Evolutionary conservation across 2,797 vertebrate genomes (phyloP).

Genomic region (Melanitta fusca): DNA sequence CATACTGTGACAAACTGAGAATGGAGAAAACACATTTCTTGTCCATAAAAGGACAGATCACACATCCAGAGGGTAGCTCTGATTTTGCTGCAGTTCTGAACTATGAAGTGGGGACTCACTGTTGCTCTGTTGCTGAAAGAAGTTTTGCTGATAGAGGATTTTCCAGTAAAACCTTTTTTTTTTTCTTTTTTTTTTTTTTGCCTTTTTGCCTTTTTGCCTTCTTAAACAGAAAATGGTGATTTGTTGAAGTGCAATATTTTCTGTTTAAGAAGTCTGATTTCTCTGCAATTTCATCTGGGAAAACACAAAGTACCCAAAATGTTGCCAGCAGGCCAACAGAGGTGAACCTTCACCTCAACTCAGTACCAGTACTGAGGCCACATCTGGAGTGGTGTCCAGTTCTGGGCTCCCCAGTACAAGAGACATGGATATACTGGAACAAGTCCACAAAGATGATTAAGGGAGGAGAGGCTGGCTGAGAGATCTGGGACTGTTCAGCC

Average conservation of each 20-base stretch:
- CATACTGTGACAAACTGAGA: conserved; percentile 66
- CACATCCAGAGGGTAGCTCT: conserved; percentile 50
- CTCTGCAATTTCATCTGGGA: not conserved
- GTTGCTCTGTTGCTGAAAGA: conserved; percentile 20
- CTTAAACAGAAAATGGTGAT: not conserved
- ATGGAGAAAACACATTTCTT: conserved; percentile 76
- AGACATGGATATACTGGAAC: not conserved
- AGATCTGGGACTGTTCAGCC: not conserved
- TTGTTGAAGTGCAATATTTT: not conserved
- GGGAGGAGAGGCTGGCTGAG: not conserved
- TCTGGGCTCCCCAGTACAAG: not conserved
- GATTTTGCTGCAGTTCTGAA: conserved; percentile 49
- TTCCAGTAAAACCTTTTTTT: not conserved
- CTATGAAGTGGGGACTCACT: conserved; percentile 36
- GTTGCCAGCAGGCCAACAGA: not conserved
- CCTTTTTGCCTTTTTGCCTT: not conserved
- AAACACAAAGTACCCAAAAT: not conserved
- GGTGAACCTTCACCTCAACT: not conserved
- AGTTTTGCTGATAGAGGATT: not conserved
- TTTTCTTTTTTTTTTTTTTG: not conserved
- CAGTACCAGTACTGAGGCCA: not conserved
- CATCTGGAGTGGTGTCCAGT: not conserved
- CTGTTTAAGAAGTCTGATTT: not conserved
- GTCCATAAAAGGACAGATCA: conserved; percentile 74
- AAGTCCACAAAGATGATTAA: not conserved